Evolutionary conservation across 2,797 vertebrate species (phyloP).

Genomic region (Yasuhikotakia modesta): DNA sequence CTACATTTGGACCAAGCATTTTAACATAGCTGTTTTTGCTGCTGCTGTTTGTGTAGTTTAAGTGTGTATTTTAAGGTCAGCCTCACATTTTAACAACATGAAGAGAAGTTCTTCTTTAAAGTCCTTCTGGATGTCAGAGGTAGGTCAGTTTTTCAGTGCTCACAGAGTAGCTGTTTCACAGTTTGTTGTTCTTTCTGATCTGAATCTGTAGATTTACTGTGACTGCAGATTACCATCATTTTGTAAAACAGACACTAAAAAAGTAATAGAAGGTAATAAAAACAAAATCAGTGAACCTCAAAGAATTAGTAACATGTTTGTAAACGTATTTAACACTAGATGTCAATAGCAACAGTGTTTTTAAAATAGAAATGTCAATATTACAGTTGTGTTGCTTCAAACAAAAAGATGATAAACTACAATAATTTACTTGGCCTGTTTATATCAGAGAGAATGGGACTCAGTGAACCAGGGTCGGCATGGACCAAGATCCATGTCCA

Average conservation of each 20-base stretch:
- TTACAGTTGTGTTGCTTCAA: too few relatives aligned
- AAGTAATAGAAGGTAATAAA: neutral
- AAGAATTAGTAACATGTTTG: too few relatives aligned
- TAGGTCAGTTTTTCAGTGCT: slow-evolving; percentile 21
- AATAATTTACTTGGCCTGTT: slow-evolving; percentile 14
- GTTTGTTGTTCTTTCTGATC: slow-evolving; percentile 5
- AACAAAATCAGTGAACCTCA: neutral
- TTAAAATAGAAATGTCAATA: too few relatives aligned
- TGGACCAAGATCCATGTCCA: slow-evolving; percentile 17
- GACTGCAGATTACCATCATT: slow-evolving; percentile 4
- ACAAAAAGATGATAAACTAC: too few relatives aligned
- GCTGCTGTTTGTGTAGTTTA: neutral
- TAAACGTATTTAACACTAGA: too few relatives aligned
- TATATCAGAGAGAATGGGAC: slow-evolving; percentile 73
- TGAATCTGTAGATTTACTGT: slow-evolving; percentile 5
- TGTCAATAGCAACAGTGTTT: too few relatives aligned
- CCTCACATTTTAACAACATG: slow-evolving; percentile 27
- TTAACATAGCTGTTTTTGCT: neutral
- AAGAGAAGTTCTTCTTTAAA: slow-evolving; percentile 48
- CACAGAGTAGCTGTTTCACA: neutral
- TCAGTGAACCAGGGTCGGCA: slow-evolving; percentile 57
- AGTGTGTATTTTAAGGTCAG: slow-evolving; percentile 7
- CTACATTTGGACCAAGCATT: neutral
- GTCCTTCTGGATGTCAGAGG: slow-evolving; percentile 45
- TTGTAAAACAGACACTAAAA: neutral